These are phyloP conservation scores for Meriones unguiculatus DNA, from an alignment of 2,113 vertebrate species.

Conservation along the genomic window DNA sequence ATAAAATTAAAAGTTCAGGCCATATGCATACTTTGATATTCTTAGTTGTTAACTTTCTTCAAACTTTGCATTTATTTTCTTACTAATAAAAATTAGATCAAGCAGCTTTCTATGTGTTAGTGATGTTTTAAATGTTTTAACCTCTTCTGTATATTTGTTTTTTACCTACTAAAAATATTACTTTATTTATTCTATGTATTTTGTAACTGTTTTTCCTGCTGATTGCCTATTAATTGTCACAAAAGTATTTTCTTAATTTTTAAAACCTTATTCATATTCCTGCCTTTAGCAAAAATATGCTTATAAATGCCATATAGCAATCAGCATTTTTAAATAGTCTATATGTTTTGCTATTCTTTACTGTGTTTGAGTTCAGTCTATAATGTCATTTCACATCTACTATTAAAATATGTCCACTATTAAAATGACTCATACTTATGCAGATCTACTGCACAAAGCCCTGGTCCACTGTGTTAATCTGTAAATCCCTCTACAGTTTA, in stretches of 20 bases:
- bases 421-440: background rate
- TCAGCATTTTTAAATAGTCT: slow-evolving; percentile 8
- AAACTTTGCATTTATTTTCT: slow-evolving; percentile 38
- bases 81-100: slow-evolving; percentile 28
- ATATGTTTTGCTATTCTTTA: slow-evolving; percentile 37
- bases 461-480: background rate
- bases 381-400: background rate
- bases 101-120: slow-evolving; percentile 17
- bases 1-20: background rate
- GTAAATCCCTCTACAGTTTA: background rate
- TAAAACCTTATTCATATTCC: background rate
- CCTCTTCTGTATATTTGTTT: slow-evolving; percentile 11
- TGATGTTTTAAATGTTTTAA: slow-evolving; percentile 4
- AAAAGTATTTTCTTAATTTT: background rate
- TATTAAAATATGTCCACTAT: slow-evolving; percentile 40
- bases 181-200: slow-evolving; percentile 12
- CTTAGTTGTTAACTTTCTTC: slow-evolving; percentile 45
- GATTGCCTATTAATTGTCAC: background rate
- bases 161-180: slow-evolving; percentile 7
- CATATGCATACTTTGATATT: background rate
- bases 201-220: background rate
- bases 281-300: background rate
- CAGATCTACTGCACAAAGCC: slow-evolving; percentile 27
- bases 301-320: background rate
- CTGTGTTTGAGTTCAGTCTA: background rate